These are phyloP conservation scores for Strigops habroptila DNA, from an alignment of 2,113 vertebrate genomes.

Conservation along the genomic window DNA sequence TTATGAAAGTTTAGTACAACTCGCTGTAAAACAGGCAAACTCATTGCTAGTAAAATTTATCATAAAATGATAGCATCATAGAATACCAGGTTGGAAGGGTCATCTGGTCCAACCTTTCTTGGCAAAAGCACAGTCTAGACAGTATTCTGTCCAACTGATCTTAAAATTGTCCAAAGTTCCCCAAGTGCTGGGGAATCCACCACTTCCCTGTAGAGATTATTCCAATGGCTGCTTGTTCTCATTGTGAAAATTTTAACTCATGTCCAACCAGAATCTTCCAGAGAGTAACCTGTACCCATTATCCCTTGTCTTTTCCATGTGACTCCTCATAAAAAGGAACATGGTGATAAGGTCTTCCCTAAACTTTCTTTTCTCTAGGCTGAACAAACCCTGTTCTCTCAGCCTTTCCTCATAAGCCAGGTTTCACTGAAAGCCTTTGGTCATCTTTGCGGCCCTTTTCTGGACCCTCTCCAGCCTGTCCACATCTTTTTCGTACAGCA, in stretches of 20 bases:
- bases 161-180: rapidly evolving
- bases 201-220: not conserved
- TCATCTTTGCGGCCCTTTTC: not conserved
- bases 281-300: not conserved
- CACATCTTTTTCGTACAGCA: not conserved
- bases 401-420: not conserved
- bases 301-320: rapidly evolving
- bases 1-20: not conserved
- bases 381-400: not conserved
- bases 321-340: not conserved
- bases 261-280: not conserved
- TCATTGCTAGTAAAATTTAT: not conserved
- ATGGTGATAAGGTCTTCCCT: not conserved
- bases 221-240: not conserved
- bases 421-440: not conserved
- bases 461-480: not conserved
- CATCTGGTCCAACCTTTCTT: not conserved
- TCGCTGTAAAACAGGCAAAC: not conserved
- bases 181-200: not conserved
- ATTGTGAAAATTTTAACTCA: not conserved
- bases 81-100: not conserved
- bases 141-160: not conserved
- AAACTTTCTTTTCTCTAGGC: not conserved
- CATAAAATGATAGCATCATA: not conserved
- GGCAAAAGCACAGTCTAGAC: not conserved